These are phyloP conservation scores for Sparidentex hasta DNA, from an alignment of 2,797 vertebrate species.

Conservation along the genomic window DNA sequence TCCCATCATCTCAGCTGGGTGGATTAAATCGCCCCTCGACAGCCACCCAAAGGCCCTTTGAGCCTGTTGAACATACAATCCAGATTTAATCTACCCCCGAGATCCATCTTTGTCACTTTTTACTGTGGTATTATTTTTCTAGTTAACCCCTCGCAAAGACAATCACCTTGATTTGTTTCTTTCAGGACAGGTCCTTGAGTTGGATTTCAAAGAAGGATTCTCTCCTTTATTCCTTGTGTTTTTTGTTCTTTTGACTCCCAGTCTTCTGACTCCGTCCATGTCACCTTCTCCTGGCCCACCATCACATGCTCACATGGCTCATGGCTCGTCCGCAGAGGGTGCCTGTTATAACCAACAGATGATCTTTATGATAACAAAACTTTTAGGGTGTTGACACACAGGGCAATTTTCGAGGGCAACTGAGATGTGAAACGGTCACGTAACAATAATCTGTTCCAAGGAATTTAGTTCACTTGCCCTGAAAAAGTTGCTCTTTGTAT, in stretches of 20 bases:
- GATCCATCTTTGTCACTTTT: conserved; percentile 77
- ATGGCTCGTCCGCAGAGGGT: conserved; percentile 76
- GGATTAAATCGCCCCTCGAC: conserved; percentile 84
- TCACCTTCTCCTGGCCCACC: conserved; percentile 65
- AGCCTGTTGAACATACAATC: conserved; percentile 62
- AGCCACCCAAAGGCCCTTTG: conserved; percentile 66
- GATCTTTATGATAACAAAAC: neutral
- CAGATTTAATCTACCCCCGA: conserved; percentile 87
- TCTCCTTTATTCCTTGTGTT: conserved; percentile 39
- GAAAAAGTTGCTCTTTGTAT: conserved; percentile 36
- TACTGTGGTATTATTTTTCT: conserved; percentile 59
- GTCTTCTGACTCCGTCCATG: conserved; percentile 46
- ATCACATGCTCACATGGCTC: conserved; percentile 80
- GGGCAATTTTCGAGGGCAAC: conserved; percentile 28
- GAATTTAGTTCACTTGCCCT: conserved; percentile 11
- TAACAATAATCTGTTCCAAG: neutral
- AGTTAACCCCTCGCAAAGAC: conserved; percentile 61
- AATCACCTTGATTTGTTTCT: conserved; percentile 68
- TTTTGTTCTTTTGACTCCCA: conserved; percentile 40
- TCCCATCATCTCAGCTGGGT: conserved; percentile 85
- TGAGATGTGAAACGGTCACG: neutral
- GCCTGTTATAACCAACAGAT: conserved; percentile 23
- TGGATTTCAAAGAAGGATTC: conserved; percentile 72
- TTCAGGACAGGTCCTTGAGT: conserved; percentile 70
- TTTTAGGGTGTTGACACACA: conserved; percentile 30